Evolutionary conservation across 2,888 invertebrate species (phyloP).

Genomic region (Limnephilus auricula): DNA sequence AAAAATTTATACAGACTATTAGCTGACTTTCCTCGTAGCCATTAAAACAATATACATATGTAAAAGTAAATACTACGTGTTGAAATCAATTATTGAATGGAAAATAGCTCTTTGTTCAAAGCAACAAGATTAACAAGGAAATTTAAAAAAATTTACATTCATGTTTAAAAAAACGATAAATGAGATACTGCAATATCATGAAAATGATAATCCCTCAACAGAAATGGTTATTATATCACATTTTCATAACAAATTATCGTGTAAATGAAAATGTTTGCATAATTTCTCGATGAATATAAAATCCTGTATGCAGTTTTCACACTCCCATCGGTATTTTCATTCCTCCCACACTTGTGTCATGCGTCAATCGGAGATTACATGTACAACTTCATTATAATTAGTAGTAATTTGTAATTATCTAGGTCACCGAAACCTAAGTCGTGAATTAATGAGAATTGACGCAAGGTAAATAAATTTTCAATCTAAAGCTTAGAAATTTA

Average conservation of each 20-base stretch:
- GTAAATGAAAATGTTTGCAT: neutral
- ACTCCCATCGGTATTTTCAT: neutral
- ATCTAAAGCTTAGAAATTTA: neutral
- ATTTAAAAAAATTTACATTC: neutral
- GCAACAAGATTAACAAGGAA: neutral
- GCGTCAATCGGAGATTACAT: neutral
- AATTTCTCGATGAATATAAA: neutral
- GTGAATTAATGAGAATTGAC: neutral
- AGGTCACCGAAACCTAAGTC: neutral
- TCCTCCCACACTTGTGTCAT: neutral
- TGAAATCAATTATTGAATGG: neutral
- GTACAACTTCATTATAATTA: neutral
- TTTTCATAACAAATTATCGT: neutral
- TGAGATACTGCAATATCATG: neutral
- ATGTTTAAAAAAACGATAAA: neutral
- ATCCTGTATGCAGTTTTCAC: neutral
- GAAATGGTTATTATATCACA: neutral
- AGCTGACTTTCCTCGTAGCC: neutral
- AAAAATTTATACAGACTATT: neutral
- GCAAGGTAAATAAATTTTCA: neutral
- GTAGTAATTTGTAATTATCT: neutral
- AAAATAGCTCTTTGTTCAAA: neutral
- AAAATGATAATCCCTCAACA: too few relatives aligned
- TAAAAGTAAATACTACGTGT: too few relatives aligned
- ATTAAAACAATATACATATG: too few relatives aligned